Percentiles rank a stretch among this genome's conserved stretches.
Conservation (phyloP, 2,888 invertebrate species). For the Nephrocerus scutellatus region DNA sequence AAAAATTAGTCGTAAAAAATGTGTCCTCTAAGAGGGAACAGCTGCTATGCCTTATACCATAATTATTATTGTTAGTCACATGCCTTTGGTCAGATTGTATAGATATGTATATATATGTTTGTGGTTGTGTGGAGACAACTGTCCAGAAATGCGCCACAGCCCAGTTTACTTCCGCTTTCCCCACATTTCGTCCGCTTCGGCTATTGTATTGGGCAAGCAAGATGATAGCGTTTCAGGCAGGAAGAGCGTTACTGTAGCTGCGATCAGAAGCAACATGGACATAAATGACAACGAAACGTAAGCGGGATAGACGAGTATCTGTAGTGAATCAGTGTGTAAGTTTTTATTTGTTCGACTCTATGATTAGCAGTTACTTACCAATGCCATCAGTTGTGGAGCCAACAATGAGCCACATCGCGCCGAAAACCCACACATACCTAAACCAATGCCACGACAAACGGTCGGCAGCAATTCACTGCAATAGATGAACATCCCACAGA, state of each 20-base stretch:
- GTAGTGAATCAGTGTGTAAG: not conserved
- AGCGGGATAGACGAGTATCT: conserved; percentile 14
- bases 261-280: conserved; percentile 19
- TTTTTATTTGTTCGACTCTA: not conserved
- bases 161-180: conserved; percentile 6
- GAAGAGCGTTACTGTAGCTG: conserved; percentile 23
- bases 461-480: conserved; percentile 46
- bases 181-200: conserved; percentile 24
- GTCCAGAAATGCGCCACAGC: too few relatives aligned
- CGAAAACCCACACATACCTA: conserved; percentile 49
- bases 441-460: conserved; percentile 39
- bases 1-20: too few relatives aligned
- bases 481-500: conserved; percentile 47
- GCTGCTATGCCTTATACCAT: too few relatives aligned
- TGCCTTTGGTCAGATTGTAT: too few relatives aligned
- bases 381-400: conserved; percentile 43
- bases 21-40: too few relatives aligned
- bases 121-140: too few relatives aligned
- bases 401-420: conserved; percentile 49
- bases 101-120: too few relatives aligned
- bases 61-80: too few relatives aligned
- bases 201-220: conserved; percentile 24
- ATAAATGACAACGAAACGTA: conserved; percentile 23
- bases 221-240: conserved; percentile 26
- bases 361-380: conserved; percentile 26